phyloP scores from a whole-genome alignment of 1,140 invertebrate genomes.

The Danaus plexippus region DNA sequence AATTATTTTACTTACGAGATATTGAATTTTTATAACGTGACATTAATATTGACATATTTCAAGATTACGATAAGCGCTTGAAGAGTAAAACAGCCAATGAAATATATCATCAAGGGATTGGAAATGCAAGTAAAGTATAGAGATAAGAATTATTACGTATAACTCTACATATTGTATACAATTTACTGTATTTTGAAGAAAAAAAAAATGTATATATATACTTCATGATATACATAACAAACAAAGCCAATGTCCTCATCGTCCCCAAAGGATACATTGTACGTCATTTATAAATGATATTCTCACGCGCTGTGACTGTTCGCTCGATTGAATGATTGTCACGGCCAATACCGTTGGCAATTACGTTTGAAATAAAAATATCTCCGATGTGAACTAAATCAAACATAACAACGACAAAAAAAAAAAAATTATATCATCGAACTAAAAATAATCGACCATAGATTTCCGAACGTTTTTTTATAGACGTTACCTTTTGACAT shows the following conservation, averaged over 20 bases:
- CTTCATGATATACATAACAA: not conserved
- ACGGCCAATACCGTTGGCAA: constrained; percentile 25
- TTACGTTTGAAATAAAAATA: constrained; percentile 3
- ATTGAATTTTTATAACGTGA: no score
- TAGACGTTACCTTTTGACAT: no score
- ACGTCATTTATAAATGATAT: constrained; percentile 24
- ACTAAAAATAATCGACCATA: no score
- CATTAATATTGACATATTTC: no score
- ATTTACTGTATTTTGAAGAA: no score
- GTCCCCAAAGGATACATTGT: constrained; percentile 24
- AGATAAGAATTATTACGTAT: constrained; percentile 7
- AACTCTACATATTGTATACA: not conserved
- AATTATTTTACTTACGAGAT: no score
- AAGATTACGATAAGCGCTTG: no score
- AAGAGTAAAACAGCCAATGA: no score
- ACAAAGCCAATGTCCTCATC: constrained; percentile 15
- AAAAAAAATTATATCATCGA: no score
- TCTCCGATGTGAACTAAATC: no score
- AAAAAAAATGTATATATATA: not conserved
- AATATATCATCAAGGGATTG: constrained; percentile 4
- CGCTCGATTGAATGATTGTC: constrained; percentile 58
- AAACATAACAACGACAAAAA: no score
- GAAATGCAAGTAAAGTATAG: constrained; percentile 9
- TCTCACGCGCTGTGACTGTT: constrained; percentile 39
- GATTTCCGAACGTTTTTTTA: no score